Conservation (phyloP, 2,797 vertebrate species). For the Leucoraja ocellata region DNA sequence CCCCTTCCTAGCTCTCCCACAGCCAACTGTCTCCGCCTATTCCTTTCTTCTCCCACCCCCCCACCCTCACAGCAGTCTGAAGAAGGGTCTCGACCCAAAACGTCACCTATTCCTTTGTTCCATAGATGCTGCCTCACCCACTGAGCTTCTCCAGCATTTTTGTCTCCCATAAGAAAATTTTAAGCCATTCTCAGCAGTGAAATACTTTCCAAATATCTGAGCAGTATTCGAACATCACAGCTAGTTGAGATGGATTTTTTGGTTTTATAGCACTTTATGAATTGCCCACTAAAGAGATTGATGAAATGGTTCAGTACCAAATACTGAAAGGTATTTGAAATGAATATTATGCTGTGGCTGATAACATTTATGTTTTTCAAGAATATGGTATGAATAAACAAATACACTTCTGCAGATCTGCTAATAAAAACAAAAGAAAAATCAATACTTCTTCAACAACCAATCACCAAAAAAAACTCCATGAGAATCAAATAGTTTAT, state of each 20-base stretch:
- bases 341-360: neutral
- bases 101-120: too few relatives aligned
- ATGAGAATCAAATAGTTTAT: neutral
- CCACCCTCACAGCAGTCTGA: too few relatives aligned
- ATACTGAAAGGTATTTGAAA: neutral
- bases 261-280: neutral
- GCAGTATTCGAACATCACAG: neutral
- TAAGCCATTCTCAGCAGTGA: neutral
- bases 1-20: too few relatives aligned
- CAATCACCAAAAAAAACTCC: neutral
- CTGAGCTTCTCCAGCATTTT: too few relatives aligned
- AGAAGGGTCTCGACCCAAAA: too few relatives aligned
- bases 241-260: neutral
- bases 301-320: conserved; percentile 1
- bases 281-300: neutral
- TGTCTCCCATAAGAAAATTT: neutral
- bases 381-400: neutral
- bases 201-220: neutral
- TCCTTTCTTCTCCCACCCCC: too few relatives aligned
- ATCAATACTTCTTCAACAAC: neutral
- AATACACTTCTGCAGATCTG: neutral
- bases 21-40: too few relatives aligned
- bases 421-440: neutral
- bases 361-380: neutral
- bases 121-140: too few relatives aligned